phyloP scores from a whole-genome alignment of 2,888 invertebrate genomes.

The Sepioteuthis lessoniana region DNA sequence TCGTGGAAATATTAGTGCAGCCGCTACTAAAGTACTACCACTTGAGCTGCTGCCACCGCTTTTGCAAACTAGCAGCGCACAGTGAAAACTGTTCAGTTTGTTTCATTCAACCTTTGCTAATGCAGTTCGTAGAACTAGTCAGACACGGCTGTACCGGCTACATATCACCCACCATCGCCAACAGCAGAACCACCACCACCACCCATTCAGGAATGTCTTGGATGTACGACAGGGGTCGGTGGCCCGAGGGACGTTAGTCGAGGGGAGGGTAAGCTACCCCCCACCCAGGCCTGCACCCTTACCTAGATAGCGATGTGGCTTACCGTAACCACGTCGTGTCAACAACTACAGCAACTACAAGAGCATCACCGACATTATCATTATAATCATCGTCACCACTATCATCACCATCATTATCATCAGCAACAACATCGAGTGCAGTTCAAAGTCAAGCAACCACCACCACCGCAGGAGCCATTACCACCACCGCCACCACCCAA shows the following conservation, averaged over 20 bases:
- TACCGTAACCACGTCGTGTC: constrained; percentile 8
- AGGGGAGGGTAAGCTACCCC: background rate
- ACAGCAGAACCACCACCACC: background rate
- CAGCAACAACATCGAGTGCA: background rate
- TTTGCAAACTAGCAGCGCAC: background rate
- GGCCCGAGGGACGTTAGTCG: background rate
- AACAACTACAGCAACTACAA: background rate
- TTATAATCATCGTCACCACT: background rate
- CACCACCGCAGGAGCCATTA: background rate
- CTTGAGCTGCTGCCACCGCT: background rate
- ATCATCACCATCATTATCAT: background rate
- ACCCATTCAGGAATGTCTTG: background rate
- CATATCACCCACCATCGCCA: background rate
- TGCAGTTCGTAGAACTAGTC: background rate
- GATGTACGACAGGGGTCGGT: constrained; percentile 7
- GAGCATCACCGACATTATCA: background rate
- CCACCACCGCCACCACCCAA: background rate
- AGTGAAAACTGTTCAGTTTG: background rate
- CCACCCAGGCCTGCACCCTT: background rate
- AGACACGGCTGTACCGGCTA: background rate
- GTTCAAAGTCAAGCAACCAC: constrained; percentile 15
- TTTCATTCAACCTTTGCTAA: background rate
- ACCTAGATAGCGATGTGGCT: constrained; percentile 12
- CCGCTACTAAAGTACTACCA: background rate
- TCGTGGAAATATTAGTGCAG: background rate